A percentile compares a stretch with the other conserved stretches of the same genome.
Conservation (phyloP, 2,888 invertebrate genomes). For the Rotaria magnacalcarata region DNA sequence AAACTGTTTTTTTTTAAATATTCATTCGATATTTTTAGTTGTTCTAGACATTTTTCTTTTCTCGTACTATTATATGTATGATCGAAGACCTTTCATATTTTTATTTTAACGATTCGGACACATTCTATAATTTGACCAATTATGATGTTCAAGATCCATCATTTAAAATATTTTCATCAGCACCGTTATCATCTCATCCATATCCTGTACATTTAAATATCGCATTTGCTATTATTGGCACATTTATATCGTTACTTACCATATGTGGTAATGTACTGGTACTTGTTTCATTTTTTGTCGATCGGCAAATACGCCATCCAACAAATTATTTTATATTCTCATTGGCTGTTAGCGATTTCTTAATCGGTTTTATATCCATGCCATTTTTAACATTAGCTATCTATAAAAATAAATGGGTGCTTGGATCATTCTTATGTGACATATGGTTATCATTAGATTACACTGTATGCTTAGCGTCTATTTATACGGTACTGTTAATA, state of each 20-base stretch:
- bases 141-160: constrained; percentile 11
- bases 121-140: constrained; percentile 2
- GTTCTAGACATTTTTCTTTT: not conserved
- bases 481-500: constrained; percentile 94
- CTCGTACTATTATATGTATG: not conserved
- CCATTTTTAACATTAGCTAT: constrained; percentile 97
- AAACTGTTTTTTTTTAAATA: not conserved
- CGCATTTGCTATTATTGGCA: not conserved
- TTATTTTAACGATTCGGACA: not conserved
- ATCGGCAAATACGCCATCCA: constrained; percentile 81
- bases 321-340: constrained; percentile 99
- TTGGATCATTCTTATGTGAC: constrained; percentile 90
- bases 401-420: constrained; percentile 89
- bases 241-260: constrained; percentile 34
- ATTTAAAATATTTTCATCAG: not conserved
- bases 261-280: constrained; percentile 81
- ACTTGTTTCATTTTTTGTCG: constrained; percentile 85
- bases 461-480: constrained; percentile 94
- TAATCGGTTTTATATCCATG: constrained; percentile 95
- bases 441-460: constrained; percentile 97
- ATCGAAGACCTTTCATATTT: constrained; percentile 18
- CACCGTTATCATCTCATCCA: not conserved
- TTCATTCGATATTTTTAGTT: not conserved
- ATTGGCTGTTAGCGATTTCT: constrained; percentile 87
- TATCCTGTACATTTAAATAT: not conserved